These are phyloP conservation scores for Mimas tiliae DNA, from an alignment of 2,888 invertebrate species.

Conservation along the genomic window DNA sequence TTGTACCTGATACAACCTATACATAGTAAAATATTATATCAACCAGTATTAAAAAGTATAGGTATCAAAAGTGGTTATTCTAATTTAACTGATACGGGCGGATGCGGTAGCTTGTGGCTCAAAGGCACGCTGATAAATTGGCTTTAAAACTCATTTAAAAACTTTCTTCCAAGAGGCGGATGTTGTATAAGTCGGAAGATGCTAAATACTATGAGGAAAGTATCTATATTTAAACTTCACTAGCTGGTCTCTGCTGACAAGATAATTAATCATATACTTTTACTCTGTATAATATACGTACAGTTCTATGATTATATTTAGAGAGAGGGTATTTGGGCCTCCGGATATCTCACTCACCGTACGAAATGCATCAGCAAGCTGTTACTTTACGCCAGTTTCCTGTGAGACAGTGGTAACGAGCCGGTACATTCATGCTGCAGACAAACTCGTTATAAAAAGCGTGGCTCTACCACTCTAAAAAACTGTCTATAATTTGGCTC, in stretches of 20 bases:
- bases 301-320: too few species aligned
- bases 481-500: too few species aligned
- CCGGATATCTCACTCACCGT: too few species aligned
- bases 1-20: too few species aligned
- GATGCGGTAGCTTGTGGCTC: background rate
- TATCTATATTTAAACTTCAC: background rate
- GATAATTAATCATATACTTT: background rate
- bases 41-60: background rate
- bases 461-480: too few species aligned
- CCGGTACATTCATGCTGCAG: too few species aligned
- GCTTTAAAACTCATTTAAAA: constrained; percentile 19
- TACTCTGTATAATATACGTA: too few species aligned
- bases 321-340: too few species aligned
- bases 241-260: background rate
- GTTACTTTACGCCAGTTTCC: too few species aligned
- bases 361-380: too few species aligned
- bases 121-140: constrained; percentile 7
- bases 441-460: too few species aligned
- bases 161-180: constrained; percentile 6
- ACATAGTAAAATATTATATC: background rate
- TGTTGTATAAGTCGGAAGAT: constrained; percentile 5
- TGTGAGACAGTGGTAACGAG: too few species aligned
- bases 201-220: constrained; percentile 16
- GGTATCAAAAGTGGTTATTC: background rate
- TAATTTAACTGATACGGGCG: background rate